Evolutionary conservation across 2,113 vertebrate species (phyloP).

Genomic region (Spilogale gracilis): DNA sequence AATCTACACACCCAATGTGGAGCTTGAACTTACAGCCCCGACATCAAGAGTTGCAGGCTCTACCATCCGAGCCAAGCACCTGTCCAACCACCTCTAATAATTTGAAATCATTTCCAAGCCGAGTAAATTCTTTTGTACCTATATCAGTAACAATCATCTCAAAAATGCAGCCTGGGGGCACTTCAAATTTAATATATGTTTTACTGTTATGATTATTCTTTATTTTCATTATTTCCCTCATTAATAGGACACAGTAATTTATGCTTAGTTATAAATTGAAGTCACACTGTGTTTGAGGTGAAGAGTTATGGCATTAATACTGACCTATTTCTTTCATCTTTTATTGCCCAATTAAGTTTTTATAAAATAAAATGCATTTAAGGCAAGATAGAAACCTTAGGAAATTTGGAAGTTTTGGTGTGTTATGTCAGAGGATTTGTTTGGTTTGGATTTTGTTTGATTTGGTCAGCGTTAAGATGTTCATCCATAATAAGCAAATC

Average conservation of each 20-base stretch:
- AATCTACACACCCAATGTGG: background rate
- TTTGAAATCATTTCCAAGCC: background rate
- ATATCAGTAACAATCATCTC: background rate
- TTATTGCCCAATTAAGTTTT: background rate
- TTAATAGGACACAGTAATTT: background rate
- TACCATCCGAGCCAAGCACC: background rate
- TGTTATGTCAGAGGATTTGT: background rate
- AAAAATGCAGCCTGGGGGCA: background rate
- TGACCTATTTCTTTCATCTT: background rate
- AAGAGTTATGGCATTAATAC: background rate
- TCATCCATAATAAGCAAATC: background rate
- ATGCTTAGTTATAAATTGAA: background rate
- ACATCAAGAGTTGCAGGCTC: background rate
- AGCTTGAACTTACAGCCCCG: background rate
- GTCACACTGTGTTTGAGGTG: background rate
- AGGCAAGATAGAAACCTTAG: background rate
- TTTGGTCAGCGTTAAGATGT: background rate
- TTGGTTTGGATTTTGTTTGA: background rate
- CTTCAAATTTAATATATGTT: background rate
- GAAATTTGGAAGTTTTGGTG: background rate
- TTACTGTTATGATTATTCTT: background rate
- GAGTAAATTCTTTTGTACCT: background rate
- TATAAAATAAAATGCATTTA: background rate
- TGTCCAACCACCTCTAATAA: background rate
- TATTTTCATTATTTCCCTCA: constrained; percentile 2